Base-by-base conservation (phyloP, 2,888 invertebrate genomes). In the Hemithea aestivaria region DNA sequence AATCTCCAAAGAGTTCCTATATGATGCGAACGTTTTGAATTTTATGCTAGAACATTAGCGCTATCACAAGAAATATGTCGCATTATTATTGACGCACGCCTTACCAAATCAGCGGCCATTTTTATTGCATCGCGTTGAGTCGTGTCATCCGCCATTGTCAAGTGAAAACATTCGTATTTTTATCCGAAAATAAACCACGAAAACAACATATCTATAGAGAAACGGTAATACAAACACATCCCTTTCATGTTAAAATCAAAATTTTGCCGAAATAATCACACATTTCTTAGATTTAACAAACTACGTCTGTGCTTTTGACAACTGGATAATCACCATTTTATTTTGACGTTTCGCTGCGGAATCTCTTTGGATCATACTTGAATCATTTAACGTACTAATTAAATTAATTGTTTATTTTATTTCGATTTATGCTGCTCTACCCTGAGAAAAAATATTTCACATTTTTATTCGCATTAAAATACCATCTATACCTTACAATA, bases 91-190 rank as follows among this genome's bases (percentile, higher is more conserved):
- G 82, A 82, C 83, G 83, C 84, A 79, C 83, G 85, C 85, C 85
- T 85, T 87, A 87, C 87, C 87, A 71, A 74, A 69, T 73, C 58
- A 82, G 82, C 85, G 85, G 85, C 87, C 87, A 87, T 87, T 76
- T 87, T 87, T 84, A 85, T 87, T 87, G 83, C 84, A 84, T 83
- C 81, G 81, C 75, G 84, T 81, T 78, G 83, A 78, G 80, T 87
- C 84, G 84, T 87, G 87, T 84, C 85, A 85, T 83, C 87, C 87
- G 87, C 87, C 87, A 87, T 87, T 87, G 80, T 66, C 75, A 75
- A 73, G 68, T 66, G 65, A 38, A 73, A 79, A 78, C 65, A 58
- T 67, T 66, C 58, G 49, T 61, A 59, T 58, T 66, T 69, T 40
- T 63, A 64, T 59, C 59, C 61, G 59, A 58, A 65, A 66, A 52